phyloP scores from a whole-genome alignment of 2,797 vertebrate genomes.

The Microchirus variegatus region DNA sequence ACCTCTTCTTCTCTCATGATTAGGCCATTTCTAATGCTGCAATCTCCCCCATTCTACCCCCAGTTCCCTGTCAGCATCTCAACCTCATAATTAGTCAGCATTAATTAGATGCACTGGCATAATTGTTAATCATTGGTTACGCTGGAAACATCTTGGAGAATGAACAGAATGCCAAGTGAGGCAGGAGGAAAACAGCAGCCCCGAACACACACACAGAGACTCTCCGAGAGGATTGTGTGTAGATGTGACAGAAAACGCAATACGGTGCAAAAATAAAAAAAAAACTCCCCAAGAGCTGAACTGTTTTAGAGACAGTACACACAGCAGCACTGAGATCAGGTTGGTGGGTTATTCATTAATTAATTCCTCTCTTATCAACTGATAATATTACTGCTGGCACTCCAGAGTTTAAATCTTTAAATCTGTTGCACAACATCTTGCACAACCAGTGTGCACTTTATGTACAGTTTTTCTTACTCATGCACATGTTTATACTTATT shows the following conservation, averaged over 20 bases:
- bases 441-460: too few relatives aligned
- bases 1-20: slow-evolving; percentile 62
- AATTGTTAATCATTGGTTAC: slow-evolving; percentile 85
- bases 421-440: too few relatives aligned
- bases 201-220: slow-evolving; percentile 22
- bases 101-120: slow-evolving; percentile 84
- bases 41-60: slow-evolving; percentile 43
- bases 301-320: slow-evolving; percentile 38
- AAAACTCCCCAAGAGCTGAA: slow-evolving; percentile 18
- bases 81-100: slow-evolving; percentile 82
- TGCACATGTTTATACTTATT: too few relatives aligned
- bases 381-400: slow-evolving; percentile 46
- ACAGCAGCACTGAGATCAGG: slow-evolving; percentile 33
- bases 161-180: slow-evolving; percentile 78
- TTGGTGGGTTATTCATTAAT: slow-evolving; percentile 57
- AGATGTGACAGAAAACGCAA: slow-evolving; percentile 32
- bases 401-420: too few relatives aligned
- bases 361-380: slow-evolving; percentile 53
- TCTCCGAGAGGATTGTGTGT: neutral
- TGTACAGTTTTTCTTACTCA: too few relatives aligned
- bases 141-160: slow-evolving; percentile 80
- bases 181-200: slow-evolving; percentile 52
- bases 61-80: slow-evolving; percentile 76
- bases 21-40: slow-evolving; percentile 66
- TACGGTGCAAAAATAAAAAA: slow-evolving; percentile 20